Conservation (phyloP, 2,113 vertebrate species). For the Menidia beryllina region DNA sequence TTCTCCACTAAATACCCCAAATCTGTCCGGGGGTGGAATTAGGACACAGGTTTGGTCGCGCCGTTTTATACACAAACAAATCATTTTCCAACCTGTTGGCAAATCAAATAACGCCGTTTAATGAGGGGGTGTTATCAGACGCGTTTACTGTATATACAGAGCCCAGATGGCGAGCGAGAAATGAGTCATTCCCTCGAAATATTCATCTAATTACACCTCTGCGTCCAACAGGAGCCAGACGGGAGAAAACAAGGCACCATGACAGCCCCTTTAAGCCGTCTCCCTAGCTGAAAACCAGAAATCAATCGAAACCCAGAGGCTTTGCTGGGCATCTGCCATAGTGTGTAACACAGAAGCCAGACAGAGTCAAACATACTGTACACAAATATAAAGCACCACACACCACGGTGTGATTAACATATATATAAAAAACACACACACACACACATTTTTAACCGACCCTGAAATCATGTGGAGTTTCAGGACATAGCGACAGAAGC, state of each 20-base stretch:
- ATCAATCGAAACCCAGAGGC: slow-evolving; percentile 29
- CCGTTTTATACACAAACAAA: too few relatives aligned
- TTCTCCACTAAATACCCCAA: too few relatives aligned
- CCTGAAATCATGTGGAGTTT: slow-evolving; percentile 2
- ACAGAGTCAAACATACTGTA: slow-evolving; percentile 27
- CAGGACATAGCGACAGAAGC: neutral
- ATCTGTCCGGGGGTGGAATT: too few relatives aligned
- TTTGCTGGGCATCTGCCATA: slow-evolving; percentile 31
- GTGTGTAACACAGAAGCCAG: slow-evolving; percentile 28
- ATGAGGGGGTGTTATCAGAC: neutral
- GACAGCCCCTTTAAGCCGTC: slow-evolving; percentile 17
- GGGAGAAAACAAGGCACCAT: slow-evolving; percentile 78
- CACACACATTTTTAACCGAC: slow-evolving; percentile 5
- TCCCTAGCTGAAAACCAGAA: slow-evolving; percentile 41
- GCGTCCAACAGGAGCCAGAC: neutral
- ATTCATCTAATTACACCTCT: slow-evolving; percentile 1
- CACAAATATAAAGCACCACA: slow-evolving; percentile 55
- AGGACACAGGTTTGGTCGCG: too few relatives aligned
- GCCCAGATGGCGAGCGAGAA: slow-evolving; percentile 18
- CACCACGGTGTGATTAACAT: slow-evolving; percentile 15
- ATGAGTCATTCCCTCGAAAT: slow-evolving; percentile 17
- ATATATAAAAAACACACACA: neutral
- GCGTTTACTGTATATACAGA: neutral
- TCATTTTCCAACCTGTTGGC: too few relatives aligned
- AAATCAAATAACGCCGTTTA: neutral